Percentiles rank a stretch among this genome's conserved stretches.
These are phyloP conservation scores for Panthera tigris DNA, from an alignment of 2,113 vertebrate genomes.

Conservation along the genomic window DNA sequence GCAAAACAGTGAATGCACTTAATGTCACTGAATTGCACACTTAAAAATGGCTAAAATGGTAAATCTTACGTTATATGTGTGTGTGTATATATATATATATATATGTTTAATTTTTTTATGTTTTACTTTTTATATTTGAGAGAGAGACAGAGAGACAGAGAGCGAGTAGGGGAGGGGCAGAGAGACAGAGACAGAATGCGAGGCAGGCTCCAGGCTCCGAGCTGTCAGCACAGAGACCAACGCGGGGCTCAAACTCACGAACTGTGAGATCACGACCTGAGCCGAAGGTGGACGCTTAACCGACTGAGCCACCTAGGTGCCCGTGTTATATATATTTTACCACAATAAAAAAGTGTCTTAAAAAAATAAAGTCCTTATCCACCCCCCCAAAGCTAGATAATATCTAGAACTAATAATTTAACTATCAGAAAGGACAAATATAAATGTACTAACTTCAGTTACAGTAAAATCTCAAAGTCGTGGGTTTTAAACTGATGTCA, in stretches of 20 bases:
- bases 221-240: too few species aligned
- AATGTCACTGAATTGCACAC: neutral
- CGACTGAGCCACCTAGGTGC: too few species aligned
- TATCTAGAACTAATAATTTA: constrained; percentile 48
- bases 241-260: too few species aligned
- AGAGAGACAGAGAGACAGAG: too few species aligned
- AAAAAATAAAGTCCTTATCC: neutral
- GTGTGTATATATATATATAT: too few species aligned
- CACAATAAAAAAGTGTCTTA: neutral
- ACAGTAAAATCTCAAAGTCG: neutral
- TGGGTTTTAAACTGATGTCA: neutral
- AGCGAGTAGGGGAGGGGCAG: too few species aligned
- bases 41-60: neutral
- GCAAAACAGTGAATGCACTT: neutral
- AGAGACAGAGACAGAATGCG: too few species aligned
- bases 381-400: neutral
- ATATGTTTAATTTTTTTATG: too few species aligned
- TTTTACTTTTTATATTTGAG: too few species aligned
- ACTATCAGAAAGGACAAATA: neutral
- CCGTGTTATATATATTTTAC: neutral
- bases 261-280: too few species aligned
- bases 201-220: too few species aligned
- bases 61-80: neutral
- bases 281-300: too few species aligned
- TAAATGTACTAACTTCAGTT: neutral